These are phyloP conservation scores for Hydrozoanthus gracilis DNA, from an alignment of 92 coral and sea anemone species.

Conservation along the genomic window DNA sequence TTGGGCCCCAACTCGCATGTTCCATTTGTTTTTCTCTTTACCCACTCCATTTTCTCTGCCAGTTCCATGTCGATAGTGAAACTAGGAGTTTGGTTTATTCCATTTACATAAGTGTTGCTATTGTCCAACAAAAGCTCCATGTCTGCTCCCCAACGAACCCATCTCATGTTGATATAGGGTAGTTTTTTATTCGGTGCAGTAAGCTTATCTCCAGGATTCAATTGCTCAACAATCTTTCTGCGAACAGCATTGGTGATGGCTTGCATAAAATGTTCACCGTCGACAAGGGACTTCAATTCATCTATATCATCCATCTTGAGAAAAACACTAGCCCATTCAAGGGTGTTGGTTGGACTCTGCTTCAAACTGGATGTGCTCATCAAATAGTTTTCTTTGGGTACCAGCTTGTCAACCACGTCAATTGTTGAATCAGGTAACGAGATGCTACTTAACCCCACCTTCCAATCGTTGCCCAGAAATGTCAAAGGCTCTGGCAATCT, in stretches of 20 bases:
- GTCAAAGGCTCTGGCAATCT: neutral
- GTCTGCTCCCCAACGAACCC: neutral
- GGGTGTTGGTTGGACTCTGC: neutral
- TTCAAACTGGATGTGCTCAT: neutral
- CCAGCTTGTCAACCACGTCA: neutral
- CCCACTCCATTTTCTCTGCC: conserved; percentile 10
- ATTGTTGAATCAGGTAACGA: conserved; percentile 14
- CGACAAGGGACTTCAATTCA: neutral
- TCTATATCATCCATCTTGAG: conserved; percentile 32
- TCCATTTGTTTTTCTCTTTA: neutral
- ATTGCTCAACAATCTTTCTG: neutral
- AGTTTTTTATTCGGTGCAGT: neutral
- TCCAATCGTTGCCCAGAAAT: neutral
- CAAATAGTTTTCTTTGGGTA: conserved; percentile 3
- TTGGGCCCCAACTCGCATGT: conserved; percentile 8
- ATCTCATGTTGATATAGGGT: neutral
- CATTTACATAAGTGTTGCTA: neutral
- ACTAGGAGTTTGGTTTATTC: neutral
- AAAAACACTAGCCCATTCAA: neutral
- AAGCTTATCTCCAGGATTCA: neutral
- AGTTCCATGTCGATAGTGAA: neutral
- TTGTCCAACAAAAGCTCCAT: neutral
- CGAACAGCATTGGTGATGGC: neutral
- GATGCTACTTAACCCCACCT: conserved; percentile 31
- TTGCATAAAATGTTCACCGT: conserved; percentile 10